A percentile compares a stretch with the other conserved stretches of the same genome.
phyloP scores from a whole-genome alignment of 2,888 invertebrate genomes.

The Caenorhabditis sinica region DNA sequence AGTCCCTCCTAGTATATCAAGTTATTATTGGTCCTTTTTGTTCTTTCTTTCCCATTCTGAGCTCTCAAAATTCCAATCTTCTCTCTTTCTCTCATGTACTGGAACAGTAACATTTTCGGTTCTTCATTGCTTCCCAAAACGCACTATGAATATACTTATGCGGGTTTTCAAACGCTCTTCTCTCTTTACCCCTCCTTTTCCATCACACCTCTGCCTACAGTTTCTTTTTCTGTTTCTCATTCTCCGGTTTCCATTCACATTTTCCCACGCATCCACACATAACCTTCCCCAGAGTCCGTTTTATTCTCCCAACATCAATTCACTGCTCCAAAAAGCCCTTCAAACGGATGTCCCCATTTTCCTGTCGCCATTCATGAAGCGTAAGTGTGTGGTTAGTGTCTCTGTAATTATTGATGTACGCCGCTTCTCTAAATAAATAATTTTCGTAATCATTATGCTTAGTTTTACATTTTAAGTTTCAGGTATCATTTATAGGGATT shows the following conservation, averaged over 20 bases:
- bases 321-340: not conserved
- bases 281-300: slow-evolving; percentile 24
- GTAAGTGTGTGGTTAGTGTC: slow-evolving; percentile 10
- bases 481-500: not conserved
- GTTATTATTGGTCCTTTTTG: slow-evolving; percentile 14
- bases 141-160: slow-evolving; percentile 30
- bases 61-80: slow-evolving; percentile 23
- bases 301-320: slow-evolving; percentile 3
- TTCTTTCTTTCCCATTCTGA: slow-evolving; percentile 26
- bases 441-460: not conserved
- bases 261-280: slow-evolving; percentile 17
- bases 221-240: slow-evolving; percentile 16
- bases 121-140: slow-evolving; percentile 7
- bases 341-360: slow-evolving; percentile 10
- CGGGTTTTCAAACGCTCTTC: slow-evolving; percentile 41
- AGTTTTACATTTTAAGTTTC: not conserved
- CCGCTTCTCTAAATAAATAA: slow-evolving; percentile 37
- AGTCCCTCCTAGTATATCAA: slow-evolving; percentile 19
- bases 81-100: slow-evolving; percentile 34
- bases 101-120: slow-evolving; percentile 47
- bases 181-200: slow-evolving; percentile 6
- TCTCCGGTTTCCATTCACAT: slow-evolving; percentile 8
- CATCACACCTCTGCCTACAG: slow-evolving; percentile 5
- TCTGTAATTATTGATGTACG: slow-evolving; percentile 34
- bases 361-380: slow-evolving; percentile 26